Conservation (phyloP, 2,888 invertebrate species). For the Drosophila melanocephala region DNA sequence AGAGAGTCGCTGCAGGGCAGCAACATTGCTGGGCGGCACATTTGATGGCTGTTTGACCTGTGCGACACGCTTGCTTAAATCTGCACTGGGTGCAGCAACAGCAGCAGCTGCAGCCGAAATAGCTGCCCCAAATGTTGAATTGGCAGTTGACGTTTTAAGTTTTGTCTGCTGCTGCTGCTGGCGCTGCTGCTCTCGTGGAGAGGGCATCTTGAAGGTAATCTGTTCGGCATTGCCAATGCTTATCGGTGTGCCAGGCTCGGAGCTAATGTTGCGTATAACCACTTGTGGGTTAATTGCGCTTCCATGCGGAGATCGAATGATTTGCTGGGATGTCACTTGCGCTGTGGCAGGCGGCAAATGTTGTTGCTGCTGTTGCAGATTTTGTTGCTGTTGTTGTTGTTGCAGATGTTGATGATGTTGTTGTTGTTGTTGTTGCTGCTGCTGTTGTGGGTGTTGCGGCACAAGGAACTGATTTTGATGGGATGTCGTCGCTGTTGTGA, state of each 20-base stretch:
- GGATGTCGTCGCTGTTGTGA: slow-evolving; percentile 50
- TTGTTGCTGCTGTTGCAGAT: slow-evolving; percentile 39
- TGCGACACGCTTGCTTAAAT: slow-evolving; percentile 30
- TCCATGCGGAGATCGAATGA: slow-evolving; percentile 55
- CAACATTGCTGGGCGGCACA: slow-evolving; percentile 37
- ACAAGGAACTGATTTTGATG: slow-evolving; percentile 55
- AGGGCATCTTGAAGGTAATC: slow-evolving; percentile 56
- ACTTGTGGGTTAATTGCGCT: slow-evolving; percentile 46
- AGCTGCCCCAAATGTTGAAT: slow-evolving; percentile 4
- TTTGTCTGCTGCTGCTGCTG: slow-evolving; percentile 34
- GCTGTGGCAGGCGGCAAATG: slow-evolving; percentile 44
- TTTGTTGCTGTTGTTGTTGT: slow-evolving; percentile 25
- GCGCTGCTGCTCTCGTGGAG: slow-evolving; percentile 41
- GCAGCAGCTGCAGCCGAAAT: neutral
- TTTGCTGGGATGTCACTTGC: slow-evolving; percentile 70
- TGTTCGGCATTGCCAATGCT: slow-evolving; percentile 28
- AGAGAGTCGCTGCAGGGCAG: slow-evolving; percentile 77
- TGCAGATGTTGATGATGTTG: slow-evolving; percentile 48
- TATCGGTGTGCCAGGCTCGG: slow-evolving; percentile 34
- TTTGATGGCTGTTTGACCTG: slow-evolving; percentile 35
- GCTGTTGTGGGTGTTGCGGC: slow-evolving; percentile 47
- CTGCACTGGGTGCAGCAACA: slow-evolving; percentile 6
- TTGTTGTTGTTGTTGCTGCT: slow-evolving; percentile 33
- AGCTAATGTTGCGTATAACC: slow-evolving; percentile 57
- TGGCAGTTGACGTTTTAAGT: slow-evolving; percentile 31